A percentile compares a stretch with the other conserved stretches of the same genome.
Evolutionary conservation across 2,113 vertebrate genomes (phyloP).

Genomic region (Oncorhynchus masou): DNA sequence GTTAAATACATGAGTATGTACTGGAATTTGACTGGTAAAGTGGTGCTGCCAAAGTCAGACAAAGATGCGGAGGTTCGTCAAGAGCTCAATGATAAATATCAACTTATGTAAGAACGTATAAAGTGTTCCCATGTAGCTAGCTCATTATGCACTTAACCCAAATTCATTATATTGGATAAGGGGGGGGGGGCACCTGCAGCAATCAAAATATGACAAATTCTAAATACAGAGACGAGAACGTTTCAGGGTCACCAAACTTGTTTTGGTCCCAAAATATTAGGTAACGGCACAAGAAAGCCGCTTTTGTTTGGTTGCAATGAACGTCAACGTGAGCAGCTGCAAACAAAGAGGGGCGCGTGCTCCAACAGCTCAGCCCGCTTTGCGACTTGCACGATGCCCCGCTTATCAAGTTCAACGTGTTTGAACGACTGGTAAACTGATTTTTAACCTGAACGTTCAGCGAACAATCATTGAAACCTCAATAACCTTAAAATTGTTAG

Average conservation of each 20-base stretch:
- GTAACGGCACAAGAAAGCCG: conserved; percentile 51
- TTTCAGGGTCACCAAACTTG: background rate
- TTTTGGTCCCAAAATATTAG: background rate
- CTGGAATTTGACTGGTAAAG: no score
- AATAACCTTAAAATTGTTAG: no score
- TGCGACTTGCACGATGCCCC: background rate
- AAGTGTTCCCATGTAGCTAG: no score
- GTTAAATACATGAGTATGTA: background rate
- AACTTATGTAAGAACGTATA: no score
- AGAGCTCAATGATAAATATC: no score
- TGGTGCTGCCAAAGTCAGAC: no score
- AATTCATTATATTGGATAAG: no score
- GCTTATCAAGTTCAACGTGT: no score
- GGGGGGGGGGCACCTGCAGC: background rate
- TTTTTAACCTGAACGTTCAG: background rate
- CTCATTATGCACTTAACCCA: no score
- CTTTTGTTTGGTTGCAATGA: conserved; percentile 31
- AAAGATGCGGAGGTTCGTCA: no score
- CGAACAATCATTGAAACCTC: background rate
- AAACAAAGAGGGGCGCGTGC: conserved; percentile 62
- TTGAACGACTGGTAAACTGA: no score
- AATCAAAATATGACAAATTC: background rate
- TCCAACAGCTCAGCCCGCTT: conserved; percentile 14
- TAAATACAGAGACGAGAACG: background rate
- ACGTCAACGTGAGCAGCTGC: conserved; percentile 35